phyloP scores from a whole-genome alignment of 2,797 vertebrate species.

The Thripadectes ignobilis region DNA sequence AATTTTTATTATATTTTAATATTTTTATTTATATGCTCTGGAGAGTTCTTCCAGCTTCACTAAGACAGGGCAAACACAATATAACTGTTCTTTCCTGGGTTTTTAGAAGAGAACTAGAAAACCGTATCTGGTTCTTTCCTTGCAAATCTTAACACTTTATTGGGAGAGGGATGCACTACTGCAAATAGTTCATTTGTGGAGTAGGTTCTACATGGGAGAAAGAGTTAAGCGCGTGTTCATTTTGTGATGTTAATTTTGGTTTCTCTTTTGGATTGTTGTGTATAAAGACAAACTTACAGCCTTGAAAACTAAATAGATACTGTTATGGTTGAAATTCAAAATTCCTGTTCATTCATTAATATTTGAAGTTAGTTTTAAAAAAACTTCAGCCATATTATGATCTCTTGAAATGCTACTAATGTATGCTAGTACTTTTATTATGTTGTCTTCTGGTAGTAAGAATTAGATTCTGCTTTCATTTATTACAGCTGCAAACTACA shows the following conservation, averaged over 20 bases:
- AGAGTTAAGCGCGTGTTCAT: not conserved
- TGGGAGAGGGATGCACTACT: not conserved
- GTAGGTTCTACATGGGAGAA: not conserved
- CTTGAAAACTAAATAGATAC: not conserved
- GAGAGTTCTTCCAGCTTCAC: not conserved
- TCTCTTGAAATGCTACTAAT: not conserved
- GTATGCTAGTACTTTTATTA: not conserved
- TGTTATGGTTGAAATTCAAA: not conserved
- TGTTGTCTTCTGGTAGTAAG: not conserved
- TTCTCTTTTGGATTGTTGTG: not conserved
- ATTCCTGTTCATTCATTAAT: not conserved
- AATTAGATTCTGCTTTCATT: not conserved
- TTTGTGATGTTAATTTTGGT: not conserved
- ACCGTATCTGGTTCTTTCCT: not conserved
- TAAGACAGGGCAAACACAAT: not conserved
- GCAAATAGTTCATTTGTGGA: not conserved
- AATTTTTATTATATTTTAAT: not conserved
- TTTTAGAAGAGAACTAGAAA: not conserved
- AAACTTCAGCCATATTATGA: not conserved
- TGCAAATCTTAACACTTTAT: not conserved
- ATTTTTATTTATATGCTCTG: not conserved
- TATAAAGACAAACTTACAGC: not conserved
- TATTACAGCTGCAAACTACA: not conserved
- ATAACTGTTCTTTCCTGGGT: not conserved
- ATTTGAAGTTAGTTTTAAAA: not conserved